Percentiles rank a stretch among this genome's conserved stretches.
Evolutionary conservation across 2,113 vertebrate species (phyloP).

Genomic region (Synodontis membranacea): DNA sequence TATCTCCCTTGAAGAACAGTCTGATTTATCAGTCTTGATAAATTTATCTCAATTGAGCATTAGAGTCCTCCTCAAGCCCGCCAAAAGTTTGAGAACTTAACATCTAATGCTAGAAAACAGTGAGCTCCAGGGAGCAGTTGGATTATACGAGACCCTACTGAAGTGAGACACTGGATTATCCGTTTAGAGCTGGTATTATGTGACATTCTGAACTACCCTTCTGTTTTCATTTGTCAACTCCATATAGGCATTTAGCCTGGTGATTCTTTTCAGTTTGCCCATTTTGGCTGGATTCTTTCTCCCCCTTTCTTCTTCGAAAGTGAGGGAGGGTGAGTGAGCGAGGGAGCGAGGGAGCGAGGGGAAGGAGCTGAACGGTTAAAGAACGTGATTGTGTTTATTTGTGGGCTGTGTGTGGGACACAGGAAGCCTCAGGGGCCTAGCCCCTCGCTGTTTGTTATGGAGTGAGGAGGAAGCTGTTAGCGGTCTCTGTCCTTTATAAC

Average conservation of each 20-base stretch:
- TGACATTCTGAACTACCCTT: background rate
- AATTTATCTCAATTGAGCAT: background rate
- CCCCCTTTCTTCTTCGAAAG: slow-evolving; percentile 29
- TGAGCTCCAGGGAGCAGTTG: background rate
- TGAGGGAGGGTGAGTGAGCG: slow-evolving; percentile 55
- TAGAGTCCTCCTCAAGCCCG: background rate
- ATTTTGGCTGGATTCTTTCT: slow-evolving; percentile 6
- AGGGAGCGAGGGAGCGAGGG: slow-evolving; percentile 57
- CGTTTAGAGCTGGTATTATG: background rate
- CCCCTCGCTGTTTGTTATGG: slow-evolving; percentile 75
- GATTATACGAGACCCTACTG: background rate
- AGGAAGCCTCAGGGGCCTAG: slow-evolving; percentile 77
- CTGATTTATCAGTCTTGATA: background rate
- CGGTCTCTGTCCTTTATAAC: slow-evolving; percentile 75
- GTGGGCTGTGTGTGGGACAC: slow-evolving; percentile 71
- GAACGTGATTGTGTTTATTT: slow-evolving; percentile 76
- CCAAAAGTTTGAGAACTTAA: background rate
- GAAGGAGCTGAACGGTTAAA: slow-evolving; percentile 57
- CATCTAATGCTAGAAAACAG: background rate
- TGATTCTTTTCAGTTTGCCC: slow-evolving; percentile 19
- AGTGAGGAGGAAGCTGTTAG: slow-evolving; percentile 76
- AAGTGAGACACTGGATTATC: slow-evolving; percentile 1
- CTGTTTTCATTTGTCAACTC: slow-evolving; percentile 10
- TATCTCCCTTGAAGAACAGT: background rate
- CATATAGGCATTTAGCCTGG: slow-evolving; percentile 34